phyloP scores from a whole-genome alignment of 2,113 vertebrate genomes.

The Rhinolophus sinicus region DNA sequence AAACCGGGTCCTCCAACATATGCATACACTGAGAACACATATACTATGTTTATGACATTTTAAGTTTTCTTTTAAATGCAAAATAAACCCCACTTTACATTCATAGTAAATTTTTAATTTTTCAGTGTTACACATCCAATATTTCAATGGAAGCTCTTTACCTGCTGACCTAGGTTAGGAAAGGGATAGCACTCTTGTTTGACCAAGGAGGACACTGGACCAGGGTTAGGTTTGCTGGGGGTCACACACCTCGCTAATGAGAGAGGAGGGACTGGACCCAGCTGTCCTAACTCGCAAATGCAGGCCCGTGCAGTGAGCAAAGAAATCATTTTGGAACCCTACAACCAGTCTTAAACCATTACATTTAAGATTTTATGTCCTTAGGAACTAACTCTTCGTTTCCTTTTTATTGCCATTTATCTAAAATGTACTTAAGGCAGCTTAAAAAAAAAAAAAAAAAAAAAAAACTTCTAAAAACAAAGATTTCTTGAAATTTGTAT shows the following conservation, averaged over 20 bases:
- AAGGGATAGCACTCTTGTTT: neutral
- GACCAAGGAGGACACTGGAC: neutral
- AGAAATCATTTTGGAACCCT: neutral
- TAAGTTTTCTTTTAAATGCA: neutral
- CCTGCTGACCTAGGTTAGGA: neutral
- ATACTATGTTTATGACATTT: neutral
- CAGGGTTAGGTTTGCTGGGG: neutral
- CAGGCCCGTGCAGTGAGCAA: neutral
- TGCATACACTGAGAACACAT: neutral
- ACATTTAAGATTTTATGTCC: neutral
- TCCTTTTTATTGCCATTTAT: constrained; percentile 44
- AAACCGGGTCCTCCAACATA: neutral
- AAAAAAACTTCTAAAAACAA: neutral
- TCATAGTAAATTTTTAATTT: neutral
- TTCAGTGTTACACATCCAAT: neutral
- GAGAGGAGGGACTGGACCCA: neutral
- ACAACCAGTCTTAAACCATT: neutral
- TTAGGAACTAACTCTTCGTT: neutral
- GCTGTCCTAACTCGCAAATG: neutral
- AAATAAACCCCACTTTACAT: neutral
- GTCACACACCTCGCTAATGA: neutral
- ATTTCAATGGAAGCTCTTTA: neutral
- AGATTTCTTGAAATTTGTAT: neutral
- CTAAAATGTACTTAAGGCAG: neutral
- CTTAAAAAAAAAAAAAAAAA: neutral